These are phyloP conservation scores for Archips crataeganus DNA, from an alignment of 2,888 invertebrate genomes.

Conservation along the genomic window DNA sequence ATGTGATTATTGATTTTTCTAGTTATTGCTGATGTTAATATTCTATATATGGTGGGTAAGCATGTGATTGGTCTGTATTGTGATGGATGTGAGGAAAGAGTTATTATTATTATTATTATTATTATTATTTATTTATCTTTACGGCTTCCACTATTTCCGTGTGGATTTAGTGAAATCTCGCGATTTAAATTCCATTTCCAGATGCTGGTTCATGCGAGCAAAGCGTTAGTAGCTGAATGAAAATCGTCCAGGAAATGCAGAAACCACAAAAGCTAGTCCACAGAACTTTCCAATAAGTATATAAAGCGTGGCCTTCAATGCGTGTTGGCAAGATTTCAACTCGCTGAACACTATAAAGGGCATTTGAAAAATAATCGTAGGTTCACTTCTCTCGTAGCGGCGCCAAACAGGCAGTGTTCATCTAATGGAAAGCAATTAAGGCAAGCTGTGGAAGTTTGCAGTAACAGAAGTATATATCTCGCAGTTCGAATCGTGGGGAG, in stretches of 20 bases:
- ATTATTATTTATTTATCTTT: no score
- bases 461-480: neutral
- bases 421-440: neutral
- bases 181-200: no score
- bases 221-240: neutral
- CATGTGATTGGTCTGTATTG: no score
- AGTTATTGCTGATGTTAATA: no score
- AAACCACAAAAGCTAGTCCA: neutral
- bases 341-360: neutral
- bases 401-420: neutral
- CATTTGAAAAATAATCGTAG: neutral
- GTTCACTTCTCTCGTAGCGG: neutral
- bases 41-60: no score
- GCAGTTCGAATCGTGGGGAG: neutral
- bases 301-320: neutral
- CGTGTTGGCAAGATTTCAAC: conserved; percentile 9
- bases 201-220: no score
- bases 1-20: no score
- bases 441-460: neutral
- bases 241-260: neutral
- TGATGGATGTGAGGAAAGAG: no score
- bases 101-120: no score
- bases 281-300: neutral
- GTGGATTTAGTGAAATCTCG: no score
- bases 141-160: no score